Percentiles rank a stretch among this genome's conserved stretches.
phyloP scores from a whole-genome alignment of 2,797 vertebrate species.

The Geotria australis region DNA sequence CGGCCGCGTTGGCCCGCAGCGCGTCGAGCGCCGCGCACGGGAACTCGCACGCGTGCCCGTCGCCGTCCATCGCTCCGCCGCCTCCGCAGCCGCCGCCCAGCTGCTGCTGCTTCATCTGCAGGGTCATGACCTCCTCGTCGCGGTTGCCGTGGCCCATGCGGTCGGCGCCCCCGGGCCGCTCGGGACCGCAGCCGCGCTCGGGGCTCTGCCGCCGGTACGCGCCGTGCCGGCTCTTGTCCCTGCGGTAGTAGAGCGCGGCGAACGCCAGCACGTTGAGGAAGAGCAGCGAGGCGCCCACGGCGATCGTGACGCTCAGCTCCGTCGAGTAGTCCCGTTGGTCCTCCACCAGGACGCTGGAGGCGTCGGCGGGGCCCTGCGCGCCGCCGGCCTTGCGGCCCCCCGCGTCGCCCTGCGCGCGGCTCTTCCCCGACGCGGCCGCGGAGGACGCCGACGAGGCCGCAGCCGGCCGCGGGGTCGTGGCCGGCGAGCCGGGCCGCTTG shows the following conservation, averaged over 20 bases:
- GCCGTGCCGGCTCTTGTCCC: constrained; percentile 83
- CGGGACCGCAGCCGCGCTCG: constrained; percentile 38
- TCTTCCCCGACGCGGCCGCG: not conserved
- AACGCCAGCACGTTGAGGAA: constrained; percentile 92
- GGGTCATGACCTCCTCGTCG: constrained; percentile 72
- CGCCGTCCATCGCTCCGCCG: too few relatives aligned
- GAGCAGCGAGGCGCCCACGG: constrained; percentile 70
- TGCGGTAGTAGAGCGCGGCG: constrained; percentile 83
- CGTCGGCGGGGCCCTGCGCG: not conserved
- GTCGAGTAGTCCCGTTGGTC: constrained; percentile 89
- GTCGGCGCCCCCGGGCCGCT: constrained; percentile 45
- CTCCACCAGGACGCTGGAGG: constrained; percentile 22
- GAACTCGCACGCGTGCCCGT: not conserved
- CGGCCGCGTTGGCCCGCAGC: constrained; percentile 32
- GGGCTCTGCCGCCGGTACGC: constrained; percentile 56
- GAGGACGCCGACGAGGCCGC: constrained; percentile 50
- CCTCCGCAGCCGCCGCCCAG: constrained; percentile 46
- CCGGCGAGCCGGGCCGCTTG: constrained; percentile 19
- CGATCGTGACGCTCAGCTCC: constrained; percentile 84
- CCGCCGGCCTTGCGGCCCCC: not conserved
- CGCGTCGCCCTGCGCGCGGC: too few relatives aligned
- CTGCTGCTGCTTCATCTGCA: constrained; percentile 74
- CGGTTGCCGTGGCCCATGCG: constrained; percentile 50
- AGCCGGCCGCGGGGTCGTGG: constrained; percentile 59
- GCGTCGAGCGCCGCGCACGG: not conserved